Base-by-base conservation (phyloP, 2,113 vertebrate genomes). In the Triplophysa rosa region DNA sequence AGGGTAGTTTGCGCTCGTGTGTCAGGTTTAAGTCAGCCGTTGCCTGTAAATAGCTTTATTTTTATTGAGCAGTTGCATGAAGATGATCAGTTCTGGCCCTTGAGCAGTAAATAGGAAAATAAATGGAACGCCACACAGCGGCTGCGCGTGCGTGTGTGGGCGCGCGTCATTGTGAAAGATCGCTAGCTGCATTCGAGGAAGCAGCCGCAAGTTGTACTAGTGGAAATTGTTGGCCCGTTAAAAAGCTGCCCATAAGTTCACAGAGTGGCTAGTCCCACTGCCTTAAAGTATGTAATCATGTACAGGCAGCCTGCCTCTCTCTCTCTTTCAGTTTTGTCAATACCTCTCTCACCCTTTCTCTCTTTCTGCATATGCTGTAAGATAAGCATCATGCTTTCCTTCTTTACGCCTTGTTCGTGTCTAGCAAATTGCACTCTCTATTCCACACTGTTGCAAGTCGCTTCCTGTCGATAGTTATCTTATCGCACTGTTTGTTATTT, bases 401-500 rank as follows among this genome's bases (percentile, higher is more conserved):
- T 80, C 77, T 82, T 82, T 82, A 80, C 78, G 59, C 83, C 78
- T 79, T 19, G 45, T 79, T 81, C 78, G 81, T 82, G 78, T 84
- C 68, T 52, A 45, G 24, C 63, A 79, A 80, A 82, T 82, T 80
- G 77, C 37, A 26, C 80, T 77, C 82, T 78, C 76, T 77, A 73
- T 83, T 81, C 77, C 79, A 84, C 77, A 82, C 86, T 80, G 87
- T 87, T 83, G 87, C 75, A 82, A 84, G 85, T 83, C 16, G 61
- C 86, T 88, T 87, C 85, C 89, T 82, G 70, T 37, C 85, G 91
- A 93, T 92, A 83, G 69, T 71, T 70, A 92, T 94, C 93, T 92
- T 83, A 91, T 92, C 91, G 84, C 87, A 88, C 89, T 88, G 79
- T 89, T 90, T 91, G 89, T 92, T 90, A 88, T 89, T 86, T 58